These are phyloP conservation scores for Bubalus kerabau DNA, from an alignment of 2,113 vertebrate species.

Conservation along the genomic window DNA sequence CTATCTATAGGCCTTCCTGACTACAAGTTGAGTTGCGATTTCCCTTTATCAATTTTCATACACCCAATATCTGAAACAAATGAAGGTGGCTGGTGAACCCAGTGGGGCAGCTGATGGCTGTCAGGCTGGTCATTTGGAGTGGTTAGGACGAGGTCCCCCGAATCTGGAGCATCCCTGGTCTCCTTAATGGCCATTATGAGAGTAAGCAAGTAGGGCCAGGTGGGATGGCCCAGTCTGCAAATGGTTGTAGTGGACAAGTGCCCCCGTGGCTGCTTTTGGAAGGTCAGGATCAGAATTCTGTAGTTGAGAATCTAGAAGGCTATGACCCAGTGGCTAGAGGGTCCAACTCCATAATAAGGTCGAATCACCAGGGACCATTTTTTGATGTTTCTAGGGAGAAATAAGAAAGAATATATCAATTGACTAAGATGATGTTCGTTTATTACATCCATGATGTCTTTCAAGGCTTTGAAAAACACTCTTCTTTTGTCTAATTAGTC, in stretches of 20 bases:
- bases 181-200: background rate
- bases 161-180: background rate
- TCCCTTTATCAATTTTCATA: background rate
- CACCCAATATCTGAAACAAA: background rate
- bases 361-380: background rate
- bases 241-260: rapidly evolving
- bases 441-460: background rate
- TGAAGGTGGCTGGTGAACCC: background rate
- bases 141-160: rapidly evolving
- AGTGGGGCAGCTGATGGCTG: background rate
- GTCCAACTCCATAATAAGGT: background rate
- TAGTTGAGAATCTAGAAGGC: background rate
- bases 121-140: background rate
- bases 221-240: background rate
- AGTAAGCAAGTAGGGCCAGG: background rate
- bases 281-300: background rate
- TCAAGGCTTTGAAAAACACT: constrained; percentile 49
- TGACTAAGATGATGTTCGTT: constrained; percentile 1
- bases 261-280: background rate
- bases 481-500: constrained; percentile 69
- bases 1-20: background rate
- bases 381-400: constrained; percentile 37
- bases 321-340: background rate
- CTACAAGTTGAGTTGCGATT: background rate
- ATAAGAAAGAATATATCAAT: background rate